A percentile compares a stretch with the other conserved stretches of the same genome.
These are phyloP conservation scores for Odontomyia ornata DNA, from an alignment of 2,888 invertebrate genomes.

Conservation along the genomic window DNA sequence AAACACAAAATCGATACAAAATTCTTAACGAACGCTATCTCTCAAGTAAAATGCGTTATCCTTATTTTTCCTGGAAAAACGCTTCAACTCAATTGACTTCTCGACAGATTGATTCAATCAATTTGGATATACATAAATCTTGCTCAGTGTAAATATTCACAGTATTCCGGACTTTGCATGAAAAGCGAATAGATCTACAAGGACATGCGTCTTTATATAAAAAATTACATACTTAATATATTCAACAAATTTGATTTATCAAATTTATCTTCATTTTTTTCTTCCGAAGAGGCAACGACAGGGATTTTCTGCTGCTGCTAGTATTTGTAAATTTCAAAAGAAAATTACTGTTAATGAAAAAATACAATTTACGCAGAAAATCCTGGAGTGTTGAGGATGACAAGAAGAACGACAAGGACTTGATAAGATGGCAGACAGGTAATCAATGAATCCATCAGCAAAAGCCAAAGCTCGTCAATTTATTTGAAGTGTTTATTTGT, in stretches of 20 bases:
- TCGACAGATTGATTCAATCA: background rate
- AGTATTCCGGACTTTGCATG: slow-evolving; percentile 4
- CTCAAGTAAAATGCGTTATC: background rate
- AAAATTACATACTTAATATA: too few species aligned
- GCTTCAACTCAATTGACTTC: background rate
- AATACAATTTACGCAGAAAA: background rate
- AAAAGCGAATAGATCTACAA: background rate
- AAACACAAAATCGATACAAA: too few species aligned
- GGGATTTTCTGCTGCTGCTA: background rate
- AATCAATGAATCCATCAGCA: background rate
- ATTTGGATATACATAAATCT: background rate
- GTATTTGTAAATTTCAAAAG: background rate
- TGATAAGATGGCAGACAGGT: background rate
- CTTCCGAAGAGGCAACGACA: too few species aligned
- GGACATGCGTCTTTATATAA: too few species aligned
- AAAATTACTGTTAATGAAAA: slow-evolving; percentile 1
- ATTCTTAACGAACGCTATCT: background rate
- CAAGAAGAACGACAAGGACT: background rate
- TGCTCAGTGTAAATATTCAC: background rate
- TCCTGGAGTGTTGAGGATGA: background rate
- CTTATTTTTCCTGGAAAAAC: background rate
- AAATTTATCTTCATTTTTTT: background rate
- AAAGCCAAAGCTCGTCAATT: background rate
- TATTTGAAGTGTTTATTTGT: background rate
- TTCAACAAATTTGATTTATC: background rate